Conservation (phyloP, 92 coral and sea anemone genomes). For the Epizoanthus illoricatus region DNA sequence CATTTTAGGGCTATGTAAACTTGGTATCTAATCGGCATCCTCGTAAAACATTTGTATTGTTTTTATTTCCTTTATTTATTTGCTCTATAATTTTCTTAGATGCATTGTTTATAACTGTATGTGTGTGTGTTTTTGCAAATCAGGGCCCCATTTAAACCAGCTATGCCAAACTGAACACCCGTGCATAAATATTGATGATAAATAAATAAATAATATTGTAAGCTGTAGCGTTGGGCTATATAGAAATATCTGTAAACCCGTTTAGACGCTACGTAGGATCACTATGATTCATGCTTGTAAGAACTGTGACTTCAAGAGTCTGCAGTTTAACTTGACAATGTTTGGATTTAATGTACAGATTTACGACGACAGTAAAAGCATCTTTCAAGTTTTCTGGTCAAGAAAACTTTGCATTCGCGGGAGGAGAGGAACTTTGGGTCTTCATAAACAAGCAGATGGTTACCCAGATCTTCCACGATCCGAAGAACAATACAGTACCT, state of each 20-base stretch:
- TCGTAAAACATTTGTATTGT: too few relatives aligned
- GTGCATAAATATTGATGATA: too few relatives aligned
- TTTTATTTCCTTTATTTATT: too few relatives aligned
- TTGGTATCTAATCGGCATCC: too few relatives aligned
- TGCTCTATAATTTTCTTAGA: too few relatives aligned
- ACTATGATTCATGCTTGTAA: not conserved
- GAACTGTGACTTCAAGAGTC: not conserved
- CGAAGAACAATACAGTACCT: constrained; percentile 59
- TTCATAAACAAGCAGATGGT: constrained; percentile 76
- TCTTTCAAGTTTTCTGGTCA: constrained; percentile 83
- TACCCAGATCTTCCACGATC: constrained; percentile 80
- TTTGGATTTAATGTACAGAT: constrained; percentile 44
- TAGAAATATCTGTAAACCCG: not conserved
- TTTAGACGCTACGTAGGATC: not conserved
- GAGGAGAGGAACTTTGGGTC: constrained; percentile 97
- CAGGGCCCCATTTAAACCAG: too few relatives aligned
- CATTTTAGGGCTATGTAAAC: too few relatives aligned
- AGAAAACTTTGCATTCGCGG: constrained; percentile 86
- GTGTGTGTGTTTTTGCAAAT: too few relatives aligned
- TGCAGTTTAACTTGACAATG: not conserved
- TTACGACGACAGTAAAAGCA: constrained; percentile 83
- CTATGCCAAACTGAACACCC: too few relatives aligned
- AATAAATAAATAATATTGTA: too few relatives aligned
- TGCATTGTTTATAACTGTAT: too few relatives aligned
- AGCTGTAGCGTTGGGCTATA: not conserved